Evolutionary conservation across 2,888 invertebrate genomes (phyloP).

Genomic region (Watsonalla binaria): DNA sequence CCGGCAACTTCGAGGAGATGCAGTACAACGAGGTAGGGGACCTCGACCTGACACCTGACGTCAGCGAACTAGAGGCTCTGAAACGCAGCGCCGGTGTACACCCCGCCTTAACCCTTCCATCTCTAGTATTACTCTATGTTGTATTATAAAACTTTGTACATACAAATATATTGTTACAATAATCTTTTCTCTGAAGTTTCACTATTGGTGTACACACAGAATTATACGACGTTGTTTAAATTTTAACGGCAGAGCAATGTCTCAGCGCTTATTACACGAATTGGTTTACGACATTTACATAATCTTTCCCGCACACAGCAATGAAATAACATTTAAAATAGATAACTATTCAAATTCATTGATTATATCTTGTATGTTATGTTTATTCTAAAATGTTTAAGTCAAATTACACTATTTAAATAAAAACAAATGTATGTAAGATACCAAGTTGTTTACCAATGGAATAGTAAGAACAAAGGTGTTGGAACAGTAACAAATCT

Average conservation of each 20-base stretch:
- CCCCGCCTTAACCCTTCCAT: conserved; percentile 26
- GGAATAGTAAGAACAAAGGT: background rate
- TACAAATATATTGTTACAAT: conserved; percentile 72
- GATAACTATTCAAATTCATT: background rate
- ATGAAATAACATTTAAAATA: conserved; percentile 1
- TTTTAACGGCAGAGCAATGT: background rate
- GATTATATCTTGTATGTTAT: too few species aligned
- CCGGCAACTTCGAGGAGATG: conserved; percentile 71
- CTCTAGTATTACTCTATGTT: conserved; percentile 49
- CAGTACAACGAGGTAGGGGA: conserved; percentile 69
- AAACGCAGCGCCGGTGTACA: conserved; percentile 48
- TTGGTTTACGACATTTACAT: background rate
- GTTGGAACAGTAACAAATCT: background rate
- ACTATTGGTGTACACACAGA: conserved; percentile 11
- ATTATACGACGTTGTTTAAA: background rate
- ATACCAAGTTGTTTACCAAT: background rate
- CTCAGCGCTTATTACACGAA: background rate
- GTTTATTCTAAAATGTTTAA: background rate
- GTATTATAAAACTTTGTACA: conserved; percentile 70
- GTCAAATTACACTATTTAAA: background rate
- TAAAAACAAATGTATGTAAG: background rate
- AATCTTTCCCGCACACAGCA: background rate
- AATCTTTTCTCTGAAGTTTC: conserved; percentile 46
- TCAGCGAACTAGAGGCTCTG: conserved; percentile 66
- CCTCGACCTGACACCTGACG: conserved; percentile 64